phyloP scores from a whole-genome alignment of 2,888 invertebrate genomes.

The Ophion obscuratus region DNA sequence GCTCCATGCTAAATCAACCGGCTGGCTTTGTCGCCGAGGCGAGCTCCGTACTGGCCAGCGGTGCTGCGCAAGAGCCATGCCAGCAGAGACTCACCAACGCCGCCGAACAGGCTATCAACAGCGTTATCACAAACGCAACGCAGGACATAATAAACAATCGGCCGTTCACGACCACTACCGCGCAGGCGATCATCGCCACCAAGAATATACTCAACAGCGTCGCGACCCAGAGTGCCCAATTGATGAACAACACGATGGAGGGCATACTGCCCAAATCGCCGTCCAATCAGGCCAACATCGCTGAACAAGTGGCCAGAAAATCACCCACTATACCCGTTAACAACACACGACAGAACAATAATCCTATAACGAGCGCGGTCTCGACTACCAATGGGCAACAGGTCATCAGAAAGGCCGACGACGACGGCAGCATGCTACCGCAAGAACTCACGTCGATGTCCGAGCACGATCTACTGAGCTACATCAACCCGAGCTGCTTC shows the following conservation, averaged over 20 bases:
- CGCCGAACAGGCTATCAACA: slow-evolving; percentile 82
- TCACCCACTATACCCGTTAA: slow-evolving; percentile 75
- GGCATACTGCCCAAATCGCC: slow-evolving; percentile 82
- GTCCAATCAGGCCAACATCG: slow-evolving; percentile 75
- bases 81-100: slow-evolving; percentile 81
- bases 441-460: slow-evolving; percentile 93
- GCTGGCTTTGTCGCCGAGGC: slow-evolving; percentile 82
- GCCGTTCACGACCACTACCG: slow-evolving; percentile 81
- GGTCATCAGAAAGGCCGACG: slow-evolving; percentile 85
- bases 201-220: slow-evolving; percentile 82
- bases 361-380: slow-evolving; percentile 85
- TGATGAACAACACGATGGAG: slow-evolving; percentile 83
- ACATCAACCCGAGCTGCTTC: slow-evolving; percentile 95
- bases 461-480: slow-evolving; percentile 94
- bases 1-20: slow-evolving; percentile 81
- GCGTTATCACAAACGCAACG: slow-evolving; percentile 82
- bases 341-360: slow-evolving; percentile 83
- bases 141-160: slow-evolving; percentile 82
- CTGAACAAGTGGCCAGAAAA: slow-evolving; percentile 80
- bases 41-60: slow-evolving; percentile 81
- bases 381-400: slow-evolving; percentile 84
- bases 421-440: slow-evolving; percentile 85
- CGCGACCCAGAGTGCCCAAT: slow-evolving; percentile 82
- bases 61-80: slow-evolving; percentile 81
- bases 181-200: slow-evolving; percentile 83